Evolutionary conservation across 2,888 invertebrate species (phyloP), one percentile per base, ranked within the genome.

Genomic region (Epistrophe grossulariae): DNA sequence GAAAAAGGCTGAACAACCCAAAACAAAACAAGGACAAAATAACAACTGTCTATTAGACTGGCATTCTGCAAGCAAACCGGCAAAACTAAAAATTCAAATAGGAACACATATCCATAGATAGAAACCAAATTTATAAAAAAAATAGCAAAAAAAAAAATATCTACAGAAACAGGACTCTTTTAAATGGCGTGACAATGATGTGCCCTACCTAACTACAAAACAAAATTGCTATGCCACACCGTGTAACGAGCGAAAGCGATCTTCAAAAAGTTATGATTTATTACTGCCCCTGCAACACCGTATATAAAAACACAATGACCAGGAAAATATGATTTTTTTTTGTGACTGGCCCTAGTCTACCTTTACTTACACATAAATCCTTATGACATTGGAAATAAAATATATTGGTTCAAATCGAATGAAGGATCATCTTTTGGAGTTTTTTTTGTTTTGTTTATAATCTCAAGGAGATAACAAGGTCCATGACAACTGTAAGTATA

Each of bases 261-360:
- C 88, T 74, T 81, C 88, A 89, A 91, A 91, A 71, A 83, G 91
- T 90, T 92, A 92, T 92, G 92, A 92, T 92, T 92, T 92, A 92
- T 92, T 91, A 89, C 90, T 88, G 81, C 76, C 80, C 40, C 70
- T 38, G 70, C 55, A 40, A 64, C 76, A 80, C 52, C 38, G 79
- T n/a, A 85, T 40, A 15, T 6, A 50, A 66, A 1, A n/a, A n/a
- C n/a, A 66, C 82, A 82, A 82, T 87, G 72, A 79, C 73, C 76
- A 76, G 48, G 15, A 59, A 85, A 55, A 87, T 83, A 87, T 87
- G 79, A 83, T 24, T 79, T 82, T 78, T 62, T 48, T 70, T 55
- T 52, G 17, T 84, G 15, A 17, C 31, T 64, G 57, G 35, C 1
- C 6, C 60, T n/a, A 28, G 24, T 40, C 9, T 40, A 70, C 77